These are phyloP conservation scores for Anorthoa munda DNA, from an alignment of 2,888 invertebrate genomes.

Conservation along the genomic window DNA sequence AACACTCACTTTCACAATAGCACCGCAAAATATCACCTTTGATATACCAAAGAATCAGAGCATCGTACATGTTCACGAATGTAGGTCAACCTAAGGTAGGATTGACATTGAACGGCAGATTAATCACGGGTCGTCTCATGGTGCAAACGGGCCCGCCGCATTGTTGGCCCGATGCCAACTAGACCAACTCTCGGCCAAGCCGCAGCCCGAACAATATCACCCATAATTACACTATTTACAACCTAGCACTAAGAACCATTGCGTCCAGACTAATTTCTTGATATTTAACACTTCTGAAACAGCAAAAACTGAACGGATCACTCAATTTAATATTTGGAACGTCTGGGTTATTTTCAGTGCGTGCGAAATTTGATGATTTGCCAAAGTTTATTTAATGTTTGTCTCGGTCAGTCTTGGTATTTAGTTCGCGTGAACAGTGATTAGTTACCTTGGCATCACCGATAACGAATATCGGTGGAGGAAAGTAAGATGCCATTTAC, in stretches of 20 bases:
- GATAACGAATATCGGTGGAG: not conserved
- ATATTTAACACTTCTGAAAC: conserved; percentile 42
- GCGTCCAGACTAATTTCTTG: conserved; percentile 36
- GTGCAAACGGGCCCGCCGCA: conserved; percentile 73
- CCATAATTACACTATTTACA: conserved; percentile 52
- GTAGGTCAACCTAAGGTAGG: conserved; percentile 76
- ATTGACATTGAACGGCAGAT: conserved; percentile 84
- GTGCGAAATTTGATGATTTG: conserved; percentile 61
- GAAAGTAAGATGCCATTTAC: not conserved
- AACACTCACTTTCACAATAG: conserved; percentile 16
- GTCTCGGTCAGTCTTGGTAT: conserved; percentile 53
- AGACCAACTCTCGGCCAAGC: conserved; percentile 70
- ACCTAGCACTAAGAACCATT: conserved; percentile 70
- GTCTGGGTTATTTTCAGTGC: conserved; percentile 62
- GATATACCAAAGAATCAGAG: conserved; percentile 49
- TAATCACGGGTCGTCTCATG: conserved; percentile 73
- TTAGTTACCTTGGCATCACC: not conserved
- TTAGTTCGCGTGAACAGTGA: conserved; percentile 41
- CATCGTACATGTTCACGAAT: conserved; percentile 54
- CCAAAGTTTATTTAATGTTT: conserved; percentile 58
- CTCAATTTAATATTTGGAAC: conserved; percentile 53
- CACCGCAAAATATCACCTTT: conserved; percentile 47
- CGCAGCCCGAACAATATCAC: conserved; percentile 63
- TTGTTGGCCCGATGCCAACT: conserved; percentile 82
- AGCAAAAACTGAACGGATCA: conserved; percentile 49